These are phyloP conservation scores for Phthorimaea operculella DNA, from an alignment of 1,140 invertebrate genomes.

Conservation along the genomic window DNA sequence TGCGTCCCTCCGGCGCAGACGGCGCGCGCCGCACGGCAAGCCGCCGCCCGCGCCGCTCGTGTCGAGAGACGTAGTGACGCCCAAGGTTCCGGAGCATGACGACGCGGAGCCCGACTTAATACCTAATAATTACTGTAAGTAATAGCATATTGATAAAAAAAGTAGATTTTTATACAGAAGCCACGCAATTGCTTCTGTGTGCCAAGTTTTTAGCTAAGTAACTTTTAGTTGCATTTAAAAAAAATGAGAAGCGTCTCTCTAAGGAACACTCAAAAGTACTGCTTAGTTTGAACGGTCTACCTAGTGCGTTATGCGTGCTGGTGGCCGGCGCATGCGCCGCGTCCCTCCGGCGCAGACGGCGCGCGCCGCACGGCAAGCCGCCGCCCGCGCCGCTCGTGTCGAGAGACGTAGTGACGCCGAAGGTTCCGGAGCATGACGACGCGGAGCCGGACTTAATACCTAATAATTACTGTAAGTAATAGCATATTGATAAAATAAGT, in stretches of 20 bases:
- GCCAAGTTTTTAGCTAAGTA: too few species aligned
- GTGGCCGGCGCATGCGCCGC: slow-evolving; percentile 33
- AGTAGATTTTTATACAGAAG: too few species aligned
- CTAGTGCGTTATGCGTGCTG: slow-evolving; percentile 35
- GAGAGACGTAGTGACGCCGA: slow-evolving; percentile 14
- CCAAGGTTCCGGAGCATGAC: slow-evolving; percentile 39
- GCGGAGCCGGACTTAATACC: slow-evolving; percentile 47
- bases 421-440: slow-evolving; percentile 42
- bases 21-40: slow-evolving; percentile 28
- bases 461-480: slow-evolving; percentile 40
- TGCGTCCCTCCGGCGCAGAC: slow-evolving; percentile 32
- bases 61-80: slow-evolving; percentile 9
- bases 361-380: slow-evolving; percentile 29
- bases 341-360: slow-evolving; percentile 31
- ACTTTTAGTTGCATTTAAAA: too few species aligned
- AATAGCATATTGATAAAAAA: too few species aligned
- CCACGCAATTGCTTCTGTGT: too few species aligned
- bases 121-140: slow-evolving; percentile 42
- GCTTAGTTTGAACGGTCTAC: slow-evolving; percentile 39
- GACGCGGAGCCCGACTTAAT: slow-evolving; percentile 49
- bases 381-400: slow-evolving; percentile 19
- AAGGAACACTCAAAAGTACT: slow-evolving; percentile 35
- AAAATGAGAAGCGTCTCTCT: too few species aligned
- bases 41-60: slow-evolving; percentile 23
- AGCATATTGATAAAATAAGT: too few species aligned